Percentiles rank a stretch among this genome's conserved stretches.
Conservation (phyloP, 2,113 vertebrate genomes). For the Cephalophus harveyi region DNA sequence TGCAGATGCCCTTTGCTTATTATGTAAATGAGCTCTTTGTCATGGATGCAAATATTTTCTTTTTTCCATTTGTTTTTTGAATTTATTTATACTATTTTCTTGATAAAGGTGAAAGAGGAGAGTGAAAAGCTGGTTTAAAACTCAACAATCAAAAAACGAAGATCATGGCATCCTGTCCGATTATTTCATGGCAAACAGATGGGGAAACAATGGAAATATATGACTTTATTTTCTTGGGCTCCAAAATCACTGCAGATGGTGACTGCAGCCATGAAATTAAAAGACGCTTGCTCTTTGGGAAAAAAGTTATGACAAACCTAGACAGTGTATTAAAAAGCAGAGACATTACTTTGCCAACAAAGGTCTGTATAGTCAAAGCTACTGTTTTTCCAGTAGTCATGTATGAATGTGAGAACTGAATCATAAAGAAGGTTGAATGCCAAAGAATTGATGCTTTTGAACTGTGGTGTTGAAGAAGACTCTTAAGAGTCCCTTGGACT, state of each 20-base stretch:
- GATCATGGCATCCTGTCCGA: background rate
- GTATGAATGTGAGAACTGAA: background rate
- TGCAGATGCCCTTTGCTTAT: background rate
- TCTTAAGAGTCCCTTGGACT: too few species aligned
- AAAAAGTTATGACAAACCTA: background rate
- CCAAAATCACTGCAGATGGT: background rate
- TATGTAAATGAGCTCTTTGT: slow-evolving; percentile 13
- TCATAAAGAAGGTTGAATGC: background rate
- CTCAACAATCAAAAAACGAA: background rate
- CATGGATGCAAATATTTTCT: background rate
- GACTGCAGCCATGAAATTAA: background rate
- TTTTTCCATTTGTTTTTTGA: background rate
- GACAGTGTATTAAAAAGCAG: background rate
- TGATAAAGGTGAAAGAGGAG: background rate
- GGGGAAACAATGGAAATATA: background rate
- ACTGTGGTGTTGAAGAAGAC: too few species aligned
- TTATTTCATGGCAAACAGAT: background rate
- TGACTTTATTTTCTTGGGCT: background rate
- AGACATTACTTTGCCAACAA: background rate
- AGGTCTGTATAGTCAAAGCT: background rate
- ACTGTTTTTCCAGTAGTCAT: background rate
- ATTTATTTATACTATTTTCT: background rate
- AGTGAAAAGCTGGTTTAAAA: background rate
- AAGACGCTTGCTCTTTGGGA: background rate
- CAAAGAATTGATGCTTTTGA: too few species aligned